These are phyloP conservation scores for Drosophila ironensis DNA, from an alignment of 1,140 invertebrate species.

Conservation along the genomic window DNA sequence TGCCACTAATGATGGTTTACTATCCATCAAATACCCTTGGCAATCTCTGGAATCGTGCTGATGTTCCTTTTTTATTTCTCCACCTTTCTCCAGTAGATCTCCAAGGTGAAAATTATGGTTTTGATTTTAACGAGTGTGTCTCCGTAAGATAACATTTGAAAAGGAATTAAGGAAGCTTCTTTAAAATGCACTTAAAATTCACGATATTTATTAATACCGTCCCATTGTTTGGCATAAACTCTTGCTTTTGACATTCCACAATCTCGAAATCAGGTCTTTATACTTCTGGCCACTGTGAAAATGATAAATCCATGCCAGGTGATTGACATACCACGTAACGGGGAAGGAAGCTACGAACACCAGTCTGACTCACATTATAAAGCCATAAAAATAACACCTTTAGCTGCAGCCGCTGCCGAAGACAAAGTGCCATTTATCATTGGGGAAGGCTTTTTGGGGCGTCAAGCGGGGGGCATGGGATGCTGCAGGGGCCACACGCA, in stretches of 20 bases:
- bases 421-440: constrained; percentile 38
- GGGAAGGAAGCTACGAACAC: constrained; percentile 8
- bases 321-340: constrained; percentile 57
- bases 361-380: constrained; percentile 58
- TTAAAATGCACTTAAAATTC: neutral
- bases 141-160: no score
- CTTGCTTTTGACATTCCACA: constrained; percentile 12
- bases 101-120: neutral
- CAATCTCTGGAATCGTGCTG: neutral
- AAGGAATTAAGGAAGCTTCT: no score
- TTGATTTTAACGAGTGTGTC: no score
- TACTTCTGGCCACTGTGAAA: constrained; percentile 34
- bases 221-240: neutral
- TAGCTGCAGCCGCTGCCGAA: constrained; percentile 16
- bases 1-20: constrained; percentile 10
- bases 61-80: neutral
- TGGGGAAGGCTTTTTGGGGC: constrained; percentile 31
- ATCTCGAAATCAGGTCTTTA: neutral
- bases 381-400: constrained; percentile 74
- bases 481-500: constrained; percentile 50
- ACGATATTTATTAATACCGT: neutral
- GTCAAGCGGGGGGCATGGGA: neutral
- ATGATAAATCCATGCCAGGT: constrained; percentile 45
- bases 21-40: neutral
- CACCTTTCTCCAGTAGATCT: constrained; percentile 6